phyloP scores from a whole-genome alignment of 1,140 invertebrate genomes.

The Drosophila kepulauana region DNA sequence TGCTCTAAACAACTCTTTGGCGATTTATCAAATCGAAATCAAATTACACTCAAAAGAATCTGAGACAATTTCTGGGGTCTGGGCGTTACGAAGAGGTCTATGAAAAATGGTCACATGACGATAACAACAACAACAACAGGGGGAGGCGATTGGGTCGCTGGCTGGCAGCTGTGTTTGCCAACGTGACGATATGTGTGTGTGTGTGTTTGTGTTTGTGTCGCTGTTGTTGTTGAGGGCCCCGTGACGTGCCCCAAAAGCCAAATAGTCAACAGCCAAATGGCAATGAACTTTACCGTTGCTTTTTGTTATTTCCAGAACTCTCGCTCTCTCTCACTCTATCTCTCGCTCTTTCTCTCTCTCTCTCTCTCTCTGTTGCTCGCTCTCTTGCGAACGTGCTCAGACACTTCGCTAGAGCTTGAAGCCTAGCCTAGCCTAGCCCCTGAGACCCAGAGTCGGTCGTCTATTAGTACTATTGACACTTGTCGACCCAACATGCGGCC shows the following conservation, averaged over 20 bases:
- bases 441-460: conserved; percentile 37
- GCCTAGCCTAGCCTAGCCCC: conserved; percentile 29
- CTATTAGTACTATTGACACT: conserved; percentile 83
- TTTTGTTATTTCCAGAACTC: conserved; percentile 53
- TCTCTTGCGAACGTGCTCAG: conserved; percentile 41
- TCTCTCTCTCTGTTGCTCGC: background rate
- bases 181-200: conserved; percentile 30
- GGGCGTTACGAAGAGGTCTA: conserved; percentile 27
- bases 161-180: conserved; percentile 75
- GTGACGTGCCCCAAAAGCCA: conserved; percentile 59
- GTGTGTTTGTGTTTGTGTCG: no score
- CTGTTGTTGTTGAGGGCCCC: conserved; percentile 20
- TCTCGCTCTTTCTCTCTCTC: conserved; percentile 10
- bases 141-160: conserved; percentile 39
- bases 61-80: background rate
- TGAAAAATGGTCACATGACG: conserved; percentile 79
- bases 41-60: conserved; percentile 24
- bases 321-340: background rate
- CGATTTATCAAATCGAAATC: conserved; percentile 54
- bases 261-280: conserved; percentile 60
- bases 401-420: conserved; percentile 8
- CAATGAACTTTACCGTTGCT: conserved; percentile 79
- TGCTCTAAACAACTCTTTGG: conserved; percentile 17
- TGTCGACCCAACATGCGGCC: conserved; percentile 79
- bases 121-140: conserved; percentile 14